phyloP scores from a whole-genome alignment of 1,140 invertebrate genomes.

The Penaeus indicus region DNA sequence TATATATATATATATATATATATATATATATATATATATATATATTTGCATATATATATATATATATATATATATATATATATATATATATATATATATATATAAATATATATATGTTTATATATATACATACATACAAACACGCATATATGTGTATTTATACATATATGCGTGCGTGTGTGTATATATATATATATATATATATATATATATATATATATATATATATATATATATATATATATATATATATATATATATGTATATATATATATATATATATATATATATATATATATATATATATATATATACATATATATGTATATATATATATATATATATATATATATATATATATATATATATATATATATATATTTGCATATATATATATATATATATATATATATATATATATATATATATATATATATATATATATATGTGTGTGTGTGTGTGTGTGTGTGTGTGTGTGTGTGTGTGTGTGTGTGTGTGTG shows the following conservation, averaged over 20 bases:
- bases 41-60: not conserved
- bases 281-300: not conserved
- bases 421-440: too few species aligned
- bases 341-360: not conserved
- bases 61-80: not conserved
- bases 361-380: too few species aligned
- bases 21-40: not conserved
- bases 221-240: slow-evolving; percentile 7
- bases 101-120: not conserved
- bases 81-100: slow-evolving; percentile 5
- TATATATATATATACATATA: not conserved
- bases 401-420: too few species aligned
- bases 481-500: slow-evolving; percentile 13
- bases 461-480: not conserved
- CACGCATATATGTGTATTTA: not conserved
- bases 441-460: too few species aligned
- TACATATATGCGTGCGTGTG: not conserved
- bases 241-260: not conserved
- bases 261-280: not conserved
- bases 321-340: not conserved
- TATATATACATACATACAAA: not conserved
- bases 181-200: not conserved
- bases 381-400: not conserved
- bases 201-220: not conserved
- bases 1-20: slow-evolving; percentile 8